A percentile compares a stretch with the other conserved stretches of the same genome.
Evolutionary conservation across 1,140 invertebrate species (phyloP).

Genomic region (Macrobrachium nipponense): DNA sequence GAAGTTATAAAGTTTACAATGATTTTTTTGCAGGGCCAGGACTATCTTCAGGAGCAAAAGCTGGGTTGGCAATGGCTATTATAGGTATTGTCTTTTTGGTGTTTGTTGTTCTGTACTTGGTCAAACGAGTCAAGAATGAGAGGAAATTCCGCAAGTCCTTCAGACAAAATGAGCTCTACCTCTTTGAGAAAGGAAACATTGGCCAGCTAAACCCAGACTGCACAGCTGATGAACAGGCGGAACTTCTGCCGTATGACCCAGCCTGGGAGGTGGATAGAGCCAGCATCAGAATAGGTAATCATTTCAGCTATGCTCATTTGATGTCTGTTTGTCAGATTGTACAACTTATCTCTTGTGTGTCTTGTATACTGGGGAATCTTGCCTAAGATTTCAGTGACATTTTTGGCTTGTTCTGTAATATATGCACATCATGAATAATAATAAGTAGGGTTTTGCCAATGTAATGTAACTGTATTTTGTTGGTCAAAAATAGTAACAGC

Average conservation of each 20-base stretch:
- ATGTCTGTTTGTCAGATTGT: neutral
- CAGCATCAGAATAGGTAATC: constrained; percentile 51
- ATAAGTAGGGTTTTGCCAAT: too few relatives aligned
- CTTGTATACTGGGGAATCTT: too few relatives aligned
- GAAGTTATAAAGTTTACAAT: neutral
- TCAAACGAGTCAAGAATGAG: constrained; percentile 33
- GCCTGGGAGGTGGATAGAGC: constrained; percentile 54
- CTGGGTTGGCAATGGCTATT: neutral
- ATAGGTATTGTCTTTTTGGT: constrained; percentile 5
- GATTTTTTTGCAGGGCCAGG: neutral
- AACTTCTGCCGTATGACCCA: constrained; percentile 89
- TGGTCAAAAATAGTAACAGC: too few relatives aligned
- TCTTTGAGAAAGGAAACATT: constrained; percentile 84
- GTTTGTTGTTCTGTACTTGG: neutral
- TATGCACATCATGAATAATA: too few relatives aligned
- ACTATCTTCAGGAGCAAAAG: neutral
- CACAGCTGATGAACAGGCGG: constrained; percentile 90
- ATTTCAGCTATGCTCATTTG: neutral
- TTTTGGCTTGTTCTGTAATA: too few relatives aligned
- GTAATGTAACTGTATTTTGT: too few relatives aligned
- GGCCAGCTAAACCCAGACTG: constrained; percentile 89
- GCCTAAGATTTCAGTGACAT: too few relatives aligned
- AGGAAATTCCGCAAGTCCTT: constrained; percentile 42
- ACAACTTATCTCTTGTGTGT: too few relatives aligned
- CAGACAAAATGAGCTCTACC: constrained; percentile 56